Base-by-base conservation (phyloP, 2,888 invertebrate genomes). In the Cloeon dipterum region DNA sequence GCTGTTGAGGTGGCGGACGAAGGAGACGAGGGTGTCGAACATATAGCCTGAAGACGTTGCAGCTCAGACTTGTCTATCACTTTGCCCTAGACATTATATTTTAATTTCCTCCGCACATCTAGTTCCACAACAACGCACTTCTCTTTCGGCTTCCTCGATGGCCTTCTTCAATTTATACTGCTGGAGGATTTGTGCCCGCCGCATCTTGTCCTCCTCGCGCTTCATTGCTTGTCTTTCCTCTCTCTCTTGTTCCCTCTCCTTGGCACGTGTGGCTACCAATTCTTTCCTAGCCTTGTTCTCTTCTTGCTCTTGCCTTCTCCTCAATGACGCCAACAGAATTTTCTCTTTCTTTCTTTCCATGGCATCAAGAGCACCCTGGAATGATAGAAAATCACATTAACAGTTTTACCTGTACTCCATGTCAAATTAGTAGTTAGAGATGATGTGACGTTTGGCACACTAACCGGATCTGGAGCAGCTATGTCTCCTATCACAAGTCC, bases 161-260 rank as follows among this genome's bases (percentile, higher is more conserved):
- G 83, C 82, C 58, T 93, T 93, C 55, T 91, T 86, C 46, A 88
- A 63, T 58, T 88, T 81, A 61, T 93, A 85, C 56, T 88, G 83
- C 52, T 88, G 86, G 47, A 91, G 68, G 52, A 94, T 94, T 44
- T 70, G 70, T 45, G 86, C 79, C 38, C 91, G 61, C 41, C 89
- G 65, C n/a, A 76, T 69, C 49, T 75, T 75, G 55, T 93, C 91
- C 50, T 91, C 89, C 49, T 81, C 74, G 55, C 61, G 68, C 57
- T 61, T 66, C 48, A 54, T 46, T 51, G 68, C 61, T 60, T 82
- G 67, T 54, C 75, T 68, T 53, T 88, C 74, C 49, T 68, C 68
- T 48, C 75, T 76, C 42, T 70, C 64, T 43, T 77, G 75, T 46
- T 83, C 82, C 34, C 71, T 63, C 48, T 82, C 82, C 36, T 72